Evolutionary conservation across 2,888 invertebrate genomes (phyloP).

Genomic region (Tupiocoris notatus): DNA sequence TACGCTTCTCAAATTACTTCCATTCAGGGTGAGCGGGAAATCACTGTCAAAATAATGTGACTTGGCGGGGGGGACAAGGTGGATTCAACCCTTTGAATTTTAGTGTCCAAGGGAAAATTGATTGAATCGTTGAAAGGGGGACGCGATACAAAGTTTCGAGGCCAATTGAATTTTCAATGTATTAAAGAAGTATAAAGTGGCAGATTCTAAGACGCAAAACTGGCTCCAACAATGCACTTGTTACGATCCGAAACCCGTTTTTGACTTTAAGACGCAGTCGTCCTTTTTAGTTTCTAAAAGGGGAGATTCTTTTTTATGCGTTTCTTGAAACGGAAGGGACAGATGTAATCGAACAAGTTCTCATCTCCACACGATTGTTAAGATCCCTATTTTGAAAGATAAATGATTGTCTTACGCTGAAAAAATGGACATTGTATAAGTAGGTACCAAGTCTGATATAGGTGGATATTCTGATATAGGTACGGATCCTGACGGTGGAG

Average conservation of each 20-base stretch:
- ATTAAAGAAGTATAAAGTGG: neutral
- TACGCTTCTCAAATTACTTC: too few species aligned
- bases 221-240: neutral
- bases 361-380: too few species aligned
- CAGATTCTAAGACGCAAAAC: neutral
- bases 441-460: too few species aligned
- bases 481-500: too few species aligned
- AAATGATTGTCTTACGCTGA: too few species aligned
- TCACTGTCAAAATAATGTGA: too few species aligned
- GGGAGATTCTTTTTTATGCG: neutral
- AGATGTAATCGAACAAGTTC: neutral
- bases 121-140: neutral
- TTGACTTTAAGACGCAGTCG: neutral
- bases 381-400: too few species aligned
- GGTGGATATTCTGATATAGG: too few species aligned
- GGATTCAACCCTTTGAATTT: too few species aligned
- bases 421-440: too few species aligned
- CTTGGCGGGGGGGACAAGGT: too few species aligned
- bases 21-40: too few species aligned
- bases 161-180: neutral
- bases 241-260: neutral
- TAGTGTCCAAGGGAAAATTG: neutral
- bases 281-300: neutral
- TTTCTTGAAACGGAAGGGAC: neutral
- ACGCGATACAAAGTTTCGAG: neutral